Conservation (phyloP, 2,113 vertebrate species). For the Chitala chitala region DNA sequence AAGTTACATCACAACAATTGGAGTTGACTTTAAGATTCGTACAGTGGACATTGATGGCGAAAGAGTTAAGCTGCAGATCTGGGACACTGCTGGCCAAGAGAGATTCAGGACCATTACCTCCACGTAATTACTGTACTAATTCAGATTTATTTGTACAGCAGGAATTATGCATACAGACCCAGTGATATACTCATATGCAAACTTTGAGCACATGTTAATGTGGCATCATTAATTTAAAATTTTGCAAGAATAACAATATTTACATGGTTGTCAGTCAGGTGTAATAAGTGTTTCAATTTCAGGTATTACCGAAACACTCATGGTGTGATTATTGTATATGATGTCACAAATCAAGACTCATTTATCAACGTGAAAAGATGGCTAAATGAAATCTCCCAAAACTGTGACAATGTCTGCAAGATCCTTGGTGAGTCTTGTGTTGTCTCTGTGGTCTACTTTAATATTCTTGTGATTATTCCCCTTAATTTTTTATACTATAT, state of each 20-base stretch:
- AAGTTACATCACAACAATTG: constrained; percentile 78
- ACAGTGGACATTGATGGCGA: constrained; percentile 71
- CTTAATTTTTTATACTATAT: no score
- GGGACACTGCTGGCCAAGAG: constrained; percentile 76
- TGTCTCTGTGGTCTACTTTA: not conserved
- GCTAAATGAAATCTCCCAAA: constrained; percentile 76
- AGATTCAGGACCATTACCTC: constrained; percentile 74
- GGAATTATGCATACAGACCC: no score
- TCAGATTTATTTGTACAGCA: no score
- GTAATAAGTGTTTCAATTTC: not conserved
- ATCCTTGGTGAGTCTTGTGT: constrained; percentile 61
- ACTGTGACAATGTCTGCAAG: constrained; percentile 76
- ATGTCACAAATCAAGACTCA: constrained; percentile 75
- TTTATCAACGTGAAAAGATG: constrained; percentile 76
- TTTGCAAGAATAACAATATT: not conserved
- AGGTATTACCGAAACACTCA: constrained; percentile 81
- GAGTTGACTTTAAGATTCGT: constrained; percentile 75
- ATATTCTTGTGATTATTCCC: no score
- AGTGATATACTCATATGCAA: no score
- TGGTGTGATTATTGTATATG: constrained; percentile 76
- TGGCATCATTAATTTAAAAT: not conserved
- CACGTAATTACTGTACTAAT: constrained; percentile 51
- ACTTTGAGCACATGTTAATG: no score
- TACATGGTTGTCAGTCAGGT: not conserved
- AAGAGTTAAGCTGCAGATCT: constrained; percentile 76